Evolutionary conservation across 2,113 vertebrate genomes (phyloP), one percentile per base, ranked within the genome.

Genomic region (Phylloscopus whistleri): DNA sequence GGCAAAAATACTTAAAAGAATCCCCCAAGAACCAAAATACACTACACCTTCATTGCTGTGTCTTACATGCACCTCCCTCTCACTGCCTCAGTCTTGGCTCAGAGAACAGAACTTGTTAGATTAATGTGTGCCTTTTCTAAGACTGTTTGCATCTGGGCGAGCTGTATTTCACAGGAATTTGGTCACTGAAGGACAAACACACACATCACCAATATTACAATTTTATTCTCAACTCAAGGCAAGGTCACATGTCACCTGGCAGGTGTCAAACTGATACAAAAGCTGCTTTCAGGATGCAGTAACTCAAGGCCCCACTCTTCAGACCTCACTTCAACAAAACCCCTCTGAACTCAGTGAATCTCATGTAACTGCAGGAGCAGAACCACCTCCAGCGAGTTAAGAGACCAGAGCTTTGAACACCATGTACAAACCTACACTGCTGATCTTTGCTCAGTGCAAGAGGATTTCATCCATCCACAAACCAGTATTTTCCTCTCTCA

Each of bases 341-440:
- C 31, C 11, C 51, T 56, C 37, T 26, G 60, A 89, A 81, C 60
- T 30, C 60, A 84, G 39, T 5, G 7, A 67, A 56, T 10, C 46
- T 23, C 37, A 19, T 4, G 16, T 9, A 78, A 67, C 6, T 19
- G 31, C 75, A 89, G 52, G 31, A 66, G 67, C 43, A 63, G 44
- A 96, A 85, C 35, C 0, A 0, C 14, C 39, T 21, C 27, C 67
- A 59, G 67, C 0, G 0, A 90, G 55, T 1, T 24, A 33, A 80
- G 43, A 58, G 51, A 63, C 41, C 68, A 37, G 22, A 88, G 49
- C 59, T 39, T 53, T 75, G 64, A 66, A 89, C 20, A 43, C 26
- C 39, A 7, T 6, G 56, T 55, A 43, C 78, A 74, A 69, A 55
- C 39, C 48, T 59, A 10, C 13, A 24, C n/a, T 4, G 1, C 22